Evolutionary conservation across 35 echinoderm and acorn worm genomes (phyloP).

Genomic region (Lytechinus pictus): DNA sequence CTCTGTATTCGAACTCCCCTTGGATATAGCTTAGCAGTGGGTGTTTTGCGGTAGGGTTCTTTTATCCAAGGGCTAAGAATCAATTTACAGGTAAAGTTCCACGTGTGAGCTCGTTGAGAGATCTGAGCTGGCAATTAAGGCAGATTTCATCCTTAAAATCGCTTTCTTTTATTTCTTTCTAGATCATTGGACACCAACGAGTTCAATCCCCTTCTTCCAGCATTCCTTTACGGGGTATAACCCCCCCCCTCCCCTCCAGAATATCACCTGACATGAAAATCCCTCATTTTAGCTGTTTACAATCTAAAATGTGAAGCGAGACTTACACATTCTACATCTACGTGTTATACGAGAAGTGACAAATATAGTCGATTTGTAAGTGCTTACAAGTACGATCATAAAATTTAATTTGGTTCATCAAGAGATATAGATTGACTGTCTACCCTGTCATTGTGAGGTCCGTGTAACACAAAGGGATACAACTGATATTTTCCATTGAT

Average conservation of each 20-base stretch:
- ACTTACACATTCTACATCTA: no score
- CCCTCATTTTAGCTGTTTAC: neutral
- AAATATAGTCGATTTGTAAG: no score
- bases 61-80: constrained; percentile 42
- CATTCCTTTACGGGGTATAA: neutral
- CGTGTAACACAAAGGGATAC: no score
- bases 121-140: constrained; percentile 29
- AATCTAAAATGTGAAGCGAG: neutral
- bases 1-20: constrained; percentile 2
- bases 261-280: neutral
- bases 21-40: neutral
- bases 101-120: constrained; percentile 25
- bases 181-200: neutral
- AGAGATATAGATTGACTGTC: no score
- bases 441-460: no score
- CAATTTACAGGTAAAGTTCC: constrained; percentile 46
- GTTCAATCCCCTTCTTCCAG: constrained; percentile 33
- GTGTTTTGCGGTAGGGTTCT: neutral
- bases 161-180: neutral
- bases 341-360: no score
- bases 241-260: neutral
- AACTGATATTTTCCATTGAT: no score
- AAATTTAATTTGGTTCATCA: no score
- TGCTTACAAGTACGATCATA: no score
- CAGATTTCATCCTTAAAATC: constrained; percentile 14